Base-by-base conservation (phyloP, 2,113 vertebrate genomes). In the Pleuronectes platessa region DNA sequence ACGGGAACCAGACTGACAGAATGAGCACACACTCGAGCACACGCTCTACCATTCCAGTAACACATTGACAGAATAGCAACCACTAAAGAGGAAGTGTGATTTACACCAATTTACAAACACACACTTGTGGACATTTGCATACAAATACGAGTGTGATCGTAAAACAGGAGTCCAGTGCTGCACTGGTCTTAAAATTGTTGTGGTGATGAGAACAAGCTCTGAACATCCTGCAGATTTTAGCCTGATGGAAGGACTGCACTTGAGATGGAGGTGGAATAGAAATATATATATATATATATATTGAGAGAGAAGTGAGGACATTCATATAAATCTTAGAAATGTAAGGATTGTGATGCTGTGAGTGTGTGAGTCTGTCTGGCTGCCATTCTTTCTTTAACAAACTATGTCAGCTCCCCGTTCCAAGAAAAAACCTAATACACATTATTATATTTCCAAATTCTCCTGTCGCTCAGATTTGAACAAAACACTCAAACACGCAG, bases 1-100 rank as follows among this genome's bases (percentile, higher is more conserved):
- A 71, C 35, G 13, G 56, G 58, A 81, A 79, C 58, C 78, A 60
- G 78, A 88, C 73, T 85, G 88, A 91, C 83, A 89, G 84, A 91
- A 89, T 86, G 86, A 90, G 76, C 54, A 64, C 80, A 85, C 84
- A 72, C 56, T 76, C 15, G 27, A 82, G 70, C 64, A 78, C 73
- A 65, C 68, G 59, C 58, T 58, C 61, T 76, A 31, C 2, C 71
- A 53, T 71, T 31, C 1, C 71, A 53, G 45, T 70, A 71, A 64
- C 49, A 73, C 78, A 81, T 78, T 66, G 42, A 78, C 51, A 71
- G 70, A 70, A 51, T 55, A 64, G 74, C 58, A 8, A 55, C 49
- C 42, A 65, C 67, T 63, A 80, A 15, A 79, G 54, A 58, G 60
- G 31, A 24, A 45, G 20, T 5, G 5, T 17, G 49, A 69, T 85